phyloP scores from a whole-genome alignment of 2,888 invertebrate species.

The Xylocampa areola region DNA sequence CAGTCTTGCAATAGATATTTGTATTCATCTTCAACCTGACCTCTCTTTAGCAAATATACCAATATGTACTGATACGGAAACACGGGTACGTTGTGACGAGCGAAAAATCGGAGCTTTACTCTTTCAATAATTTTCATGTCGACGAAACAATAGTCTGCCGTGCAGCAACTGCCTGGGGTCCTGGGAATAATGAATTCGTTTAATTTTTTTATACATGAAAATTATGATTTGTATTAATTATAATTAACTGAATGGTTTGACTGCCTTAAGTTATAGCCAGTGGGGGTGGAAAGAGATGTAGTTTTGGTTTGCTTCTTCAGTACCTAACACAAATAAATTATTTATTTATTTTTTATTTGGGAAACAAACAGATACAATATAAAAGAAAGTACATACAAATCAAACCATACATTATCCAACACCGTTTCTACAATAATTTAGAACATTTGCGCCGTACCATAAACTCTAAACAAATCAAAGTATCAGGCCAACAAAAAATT shows the following conservation, averaged over 20 bases:
- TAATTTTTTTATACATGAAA: not conserved
- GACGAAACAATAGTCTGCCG: constrained; percentile 86
- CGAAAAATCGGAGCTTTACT: constrained; percentile 83
- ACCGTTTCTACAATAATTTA: too few relatives aligned
- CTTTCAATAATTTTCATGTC: constrained; percentile 87
- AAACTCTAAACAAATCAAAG: too few relatives aligned
- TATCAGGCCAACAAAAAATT: too few relatives aligned
- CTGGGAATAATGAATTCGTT: constrained; percentile 60
- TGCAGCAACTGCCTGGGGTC: constrained; percentile 85
- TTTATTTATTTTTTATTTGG: too few relatives aligned
- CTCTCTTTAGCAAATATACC: constrained; percentile 81
- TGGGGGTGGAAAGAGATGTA: not conserved
- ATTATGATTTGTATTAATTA: too few relatives aligned
- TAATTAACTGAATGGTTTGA: not conserved
- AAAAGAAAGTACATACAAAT: too few relatives aligned
- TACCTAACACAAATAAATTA: too few relatives aligned
- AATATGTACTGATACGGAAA: constrained; percentile 86
- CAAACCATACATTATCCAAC: too few relatives aligned
- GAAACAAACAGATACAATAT: too few relatives aligned
- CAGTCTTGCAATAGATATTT: constrained; percentile 85
- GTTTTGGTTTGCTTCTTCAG: too few relatives aligned
- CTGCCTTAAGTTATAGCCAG: not conserved
- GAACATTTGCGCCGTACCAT: too few relatives aligned
- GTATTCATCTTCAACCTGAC: constrained; percentile 80
- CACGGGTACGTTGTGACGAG: constrained; percentile 85